Percentiles rank a stretch among this genome's conserved stretches.
phyloP scores from a whole-genome alignment of 1,140 invertebrate species.

The Drosophila santomea region DNA sequence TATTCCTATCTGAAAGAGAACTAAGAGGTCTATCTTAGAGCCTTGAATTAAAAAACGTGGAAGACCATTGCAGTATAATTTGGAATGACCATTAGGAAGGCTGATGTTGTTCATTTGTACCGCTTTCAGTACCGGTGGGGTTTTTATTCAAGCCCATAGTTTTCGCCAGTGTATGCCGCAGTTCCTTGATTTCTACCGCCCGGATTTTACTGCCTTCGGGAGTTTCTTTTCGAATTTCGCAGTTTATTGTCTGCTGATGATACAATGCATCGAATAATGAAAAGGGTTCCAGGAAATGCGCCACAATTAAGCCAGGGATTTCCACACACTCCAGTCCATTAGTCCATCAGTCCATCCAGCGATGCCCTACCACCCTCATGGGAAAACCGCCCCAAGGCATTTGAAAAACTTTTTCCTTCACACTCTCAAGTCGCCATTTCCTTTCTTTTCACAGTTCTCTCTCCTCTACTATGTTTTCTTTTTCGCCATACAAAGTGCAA shows the following conservation, averaged over 20 bases:
- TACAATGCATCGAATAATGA: conserved; percentile 67
- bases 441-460: conserved; percentile 44
- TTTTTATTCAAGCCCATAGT: too few relatives aligned
- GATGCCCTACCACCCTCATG: conserved; percentile 1
- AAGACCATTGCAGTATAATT: too few relatives aligned
- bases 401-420: conserved; percentile 65
- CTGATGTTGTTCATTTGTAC: not conserved
- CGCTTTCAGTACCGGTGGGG: too few relatives aligned
- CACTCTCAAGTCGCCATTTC: conserved; percentile 75
- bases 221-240: conserved; percentile 35
- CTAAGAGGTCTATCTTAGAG: too few relatives aligned
- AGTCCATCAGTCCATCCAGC: conserved; percentile 1
- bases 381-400: conserved; percentile 15
- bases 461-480: conserved; percentile 18
- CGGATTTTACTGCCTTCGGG: conserved; percentile 25
- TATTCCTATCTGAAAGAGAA: too few relatives aligned
- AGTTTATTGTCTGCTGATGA: conserved; percentile 65
- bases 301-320: conserved; percentile 57
- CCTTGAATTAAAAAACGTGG: too few relatives aligned
- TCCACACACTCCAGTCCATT: conserved; percentile 3
- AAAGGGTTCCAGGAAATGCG: conserved; percentile 71
- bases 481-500: conserved; percentile 68
- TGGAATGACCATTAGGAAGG: too few relatives aligned
- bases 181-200: conserved; percentile 1
- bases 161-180: conserved; percentile 17